phyloP scores from a whole-genome alignment of 2,797 vertebrate species.

The Paguma larvata region DNA sequence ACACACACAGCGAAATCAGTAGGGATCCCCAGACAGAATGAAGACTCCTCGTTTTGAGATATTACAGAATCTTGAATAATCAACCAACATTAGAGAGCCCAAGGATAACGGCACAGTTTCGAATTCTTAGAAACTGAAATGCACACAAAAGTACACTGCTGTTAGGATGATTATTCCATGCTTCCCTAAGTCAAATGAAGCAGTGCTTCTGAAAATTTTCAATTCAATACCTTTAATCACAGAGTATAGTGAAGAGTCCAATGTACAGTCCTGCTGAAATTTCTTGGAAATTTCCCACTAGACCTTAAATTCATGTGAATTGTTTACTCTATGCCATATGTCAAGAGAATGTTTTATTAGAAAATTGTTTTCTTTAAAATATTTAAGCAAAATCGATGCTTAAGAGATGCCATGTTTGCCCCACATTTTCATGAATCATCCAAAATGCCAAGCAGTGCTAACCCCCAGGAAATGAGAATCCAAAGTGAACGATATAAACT shows the following conservation, averaged over 20 bases:
- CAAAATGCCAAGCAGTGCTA: conserved; percentile 2
- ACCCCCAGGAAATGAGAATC: background rate
- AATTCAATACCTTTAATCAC: background rate
- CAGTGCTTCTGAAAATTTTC: background rate
- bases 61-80: background rate
- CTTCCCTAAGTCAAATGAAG: background rate
- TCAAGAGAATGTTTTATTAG: background rate
- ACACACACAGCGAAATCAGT: background rate
- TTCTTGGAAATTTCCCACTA: background rate
- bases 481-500: background rate
- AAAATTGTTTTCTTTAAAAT: background rate
- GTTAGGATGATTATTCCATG: background rate
- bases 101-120: background rate
- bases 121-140: background rate
- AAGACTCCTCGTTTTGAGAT: background rate
- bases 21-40: background rate
- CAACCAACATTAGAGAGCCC: background rate
- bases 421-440: background rate
- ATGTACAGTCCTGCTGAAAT: background rate
- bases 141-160: background rate
- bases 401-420: conserved; percentile 19
- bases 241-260: background rate
- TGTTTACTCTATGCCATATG: background rate
- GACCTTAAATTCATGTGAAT: background rate
- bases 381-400: background rate